Evolutionary conservation across 2,888 invertebrate species (phyloP).

Genomic region (Periphyllus acericola): DNA sequence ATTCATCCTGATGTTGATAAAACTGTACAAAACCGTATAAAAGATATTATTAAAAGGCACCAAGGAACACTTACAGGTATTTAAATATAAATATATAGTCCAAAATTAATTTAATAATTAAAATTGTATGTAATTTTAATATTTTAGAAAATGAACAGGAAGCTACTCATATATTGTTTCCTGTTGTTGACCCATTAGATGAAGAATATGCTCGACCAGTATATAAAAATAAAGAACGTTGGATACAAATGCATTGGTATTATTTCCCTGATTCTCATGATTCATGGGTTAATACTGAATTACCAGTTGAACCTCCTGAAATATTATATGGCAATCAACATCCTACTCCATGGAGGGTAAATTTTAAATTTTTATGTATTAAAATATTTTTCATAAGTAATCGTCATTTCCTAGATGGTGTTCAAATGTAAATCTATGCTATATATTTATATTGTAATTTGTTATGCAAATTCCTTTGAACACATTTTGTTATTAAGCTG

Average conservation of each 20-base stretch:
- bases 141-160: slow-evolving; percentile 81
- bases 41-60: slow-evolving; percentile 88
- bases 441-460: no score
- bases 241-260: slow-evolving; percentile 93
- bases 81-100: slow-evolving; percentile 64
- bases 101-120: slow-evolving; percentile 67
- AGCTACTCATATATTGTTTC: slow-evolving; percentile 92
- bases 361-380: slow-evolving; percentile 1
- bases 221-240: slow-evolving; percentile 79
- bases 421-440: no score
- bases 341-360: slow-evolving; percentile 65
- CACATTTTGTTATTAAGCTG: no score
- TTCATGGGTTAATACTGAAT: slow-evolving; percentile 76
- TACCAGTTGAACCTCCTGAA: slow-evolving; percentile 68
- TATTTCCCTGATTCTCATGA: slow-evolving; percentile 94
- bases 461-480: no score
- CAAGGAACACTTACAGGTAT: slow-evolving; percentile 79
- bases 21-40: slow-evolving; percentile 79
- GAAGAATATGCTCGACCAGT: slow-evolving; percentile 92
- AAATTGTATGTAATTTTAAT: slow-evolving; percentile 68
- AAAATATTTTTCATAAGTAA: not conserved
- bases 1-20: slow-evolving; percentile 89
- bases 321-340: slow-evolving; percentile 66
- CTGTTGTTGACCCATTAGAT: slow-evolving; percentile 83
- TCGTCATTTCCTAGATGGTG: no score